Evolutionary conservation across 2,113 vertebrate genomes (phyloP).

Genomic region (Thalassoma bifasciatum): DNA sequence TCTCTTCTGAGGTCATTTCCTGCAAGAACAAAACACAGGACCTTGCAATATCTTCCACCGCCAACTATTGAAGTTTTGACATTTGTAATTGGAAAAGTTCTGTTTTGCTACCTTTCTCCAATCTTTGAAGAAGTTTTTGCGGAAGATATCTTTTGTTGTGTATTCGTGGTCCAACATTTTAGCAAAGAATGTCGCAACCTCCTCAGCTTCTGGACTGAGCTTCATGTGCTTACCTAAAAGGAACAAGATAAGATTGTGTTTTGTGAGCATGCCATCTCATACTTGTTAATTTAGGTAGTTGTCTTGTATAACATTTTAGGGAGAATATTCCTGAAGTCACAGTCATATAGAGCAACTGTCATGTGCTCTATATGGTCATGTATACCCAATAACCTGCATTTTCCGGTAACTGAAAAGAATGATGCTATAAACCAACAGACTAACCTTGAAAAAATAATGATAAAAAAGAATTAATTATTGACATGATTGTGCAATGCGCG

Average conservation of each 20-base stretch:
- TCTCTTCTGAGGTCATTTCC: constrained; percentile 98
- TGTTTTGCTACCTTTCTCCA: constrained; percentile 91
- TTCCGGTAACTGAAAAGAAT: no score
- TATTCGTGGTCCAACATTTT: constrained; percentile 99
- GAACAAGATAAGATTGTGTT: background rate
- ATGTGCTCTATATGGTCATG: no score
- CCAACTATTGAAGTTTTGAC: background rate
- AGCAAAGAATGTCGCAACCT: constrained; percentile 97
- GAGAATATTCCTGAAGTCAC: no score
- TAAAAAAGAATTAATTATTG: no score
- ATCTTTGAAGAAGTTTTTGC: constrained; percentile 99
- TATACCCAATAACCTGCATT: no score
- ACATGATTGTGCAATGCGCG: no score
- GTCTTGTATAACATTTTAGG: no score
- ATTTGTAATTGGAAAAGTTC: no score
- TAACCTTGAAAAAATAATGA: no score
- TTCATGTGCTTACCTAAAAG: constrained; percentile 91
- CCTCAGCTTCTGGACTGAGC: constrained; percentile 94
- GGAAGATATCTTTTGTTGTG: constrained; percentile 97
- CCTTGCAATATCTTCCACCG: background rate
- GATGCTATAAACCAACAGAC: no score
- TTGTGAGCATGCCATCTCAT: background rate
- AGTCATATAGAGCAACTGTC: no score
- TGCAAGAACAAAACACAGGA: constrained; percentile 52
- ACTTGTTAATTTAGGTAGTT: background rate